A percentile compares a stretch with the other conserved stretches of the same genome.
Evolutionary conservation across 2,797 vertebrate genomes (phyloP).

Genomic region (Helicolenus hilgendorfi): DNA sequence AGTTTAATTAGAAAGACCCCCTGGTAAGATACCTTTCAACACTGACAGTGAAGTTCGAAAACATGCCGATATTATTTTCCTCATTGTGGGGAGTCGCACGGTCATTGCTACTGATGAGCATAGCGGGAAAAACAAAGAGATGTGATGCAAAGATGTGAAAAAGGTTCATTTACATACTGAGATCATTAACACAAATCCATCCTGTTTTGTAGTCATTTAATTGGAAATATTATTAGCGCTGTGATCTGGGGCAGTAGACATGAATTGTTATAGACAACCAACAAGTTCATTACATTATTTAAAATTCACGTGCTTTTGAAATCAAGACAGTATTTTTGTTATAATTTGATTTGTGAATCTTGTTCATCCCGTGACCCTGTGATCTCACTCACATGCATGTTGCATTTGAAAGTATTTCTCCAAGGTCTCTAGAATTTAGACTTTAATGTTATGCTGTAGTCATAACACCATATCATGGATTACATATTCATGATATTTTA

Average conservation of each 20-base stretch:
- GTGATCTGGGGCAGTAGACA: constrained; percentile 34
- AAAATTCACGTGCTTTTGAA: background rate
- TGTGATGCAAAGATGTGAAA: constrained; percentile 58
- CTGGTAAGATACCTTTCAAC: constrained; percentile 82
- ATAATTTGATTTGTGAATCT: background rate
- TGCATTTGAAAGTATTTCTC: background rate
- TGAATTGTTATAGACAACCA: constrained; percentile 25
- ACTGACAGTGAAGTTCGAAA: constrained; percentile 75
- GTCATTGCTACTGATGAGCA: constrained; percentile 77
- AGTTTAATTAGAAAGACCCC: constrained; percentile 91
- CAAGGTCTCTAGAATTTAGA: background rate
- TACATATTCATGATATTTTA: background rate
- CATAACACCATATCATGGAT: background rate
- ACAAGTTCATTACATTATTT: background rate
- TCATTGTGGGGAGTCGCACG: constrained; percentile 72
- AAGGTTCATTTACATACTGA: constrained; percentile 73
- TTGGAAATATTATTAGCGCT: constrained; percentile 51
- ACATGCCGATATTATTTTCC: constrained; percentile 72
- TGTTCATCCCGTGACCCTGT: background rate
- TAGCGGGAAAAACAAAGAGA: constrained; percentile 62
- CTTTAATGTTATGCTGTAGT: background rate
- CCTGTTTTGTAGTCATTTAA: constrained; percentile 57
- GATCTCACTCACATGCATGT: background rate
- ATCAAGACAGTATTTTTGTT: background rate
- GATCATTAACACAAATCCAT: constrained; percentile 76